A percentile compares a stretch with the other conserved stretches of the same genome.
Conservation (phyloP, 2,113 vertebrate species). For the Verasper variegatus region DNA sequence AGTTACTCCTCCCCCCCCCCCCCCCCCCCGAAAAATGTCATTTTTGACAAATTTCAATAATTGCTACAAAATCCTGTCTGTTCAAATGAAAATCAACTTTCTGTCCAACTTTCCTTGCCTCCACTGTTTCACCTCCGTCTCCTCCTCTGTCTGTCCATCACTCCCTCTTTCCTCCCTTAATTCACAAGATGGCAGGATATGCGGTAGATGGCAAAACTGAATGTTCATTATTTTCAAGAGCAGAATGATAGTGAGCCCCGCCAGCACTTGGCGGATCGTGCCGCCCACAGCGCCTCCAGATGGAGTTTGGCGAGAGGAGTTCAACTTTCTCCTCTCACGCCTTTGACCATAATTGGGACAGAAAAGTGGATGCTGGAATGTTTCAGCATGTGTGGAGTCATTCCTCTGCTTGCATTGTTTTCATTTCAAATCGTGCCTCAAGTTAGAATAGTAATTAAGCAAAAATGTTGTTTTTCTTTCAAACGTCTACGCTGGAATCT, state of each 20-base stretch:
- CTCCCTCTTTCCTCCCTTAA: constrained; percentile 19
- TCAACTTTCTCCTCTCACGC: constrained; percentile 17
- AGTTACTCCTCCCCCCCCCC: too few species aligned
- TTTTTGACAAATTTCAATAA: neutral
- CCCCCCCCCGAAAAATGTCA: too few species aligned
- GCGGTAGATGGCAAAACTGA: constrained; percentile 11
- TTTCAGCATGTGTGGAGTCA: constrained; percentile 25
- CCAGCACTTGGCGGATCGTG: constrained; percentile 46
- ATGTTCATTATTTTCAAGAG: constrained; percentile 58
- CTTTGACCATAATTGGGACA: constrained; percentile 14
- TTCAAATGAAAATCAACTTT: constrained; percentile 2
- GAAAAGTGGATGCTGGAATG: constrained; percentile 24
- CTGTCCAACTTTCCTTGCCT: neutral
- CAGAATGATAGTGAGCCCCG: constrained; percentile 39
- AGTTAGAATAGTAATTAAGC: constrained; percentile 52
- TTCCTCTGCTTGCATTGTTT: constrained; percentile 25
- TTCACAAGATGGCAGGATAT: constrained; percentile 21
- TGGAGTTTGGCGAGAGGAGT: constrained; percentile 32
- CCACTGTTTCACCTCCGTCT: neutral
- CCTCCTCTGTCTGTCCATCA: neutral
- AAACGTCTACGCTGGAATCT: constrained; percentile 1
- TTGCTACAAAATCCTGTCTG: neutral
- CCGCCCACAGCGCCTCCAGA: constrained; percentile 54
- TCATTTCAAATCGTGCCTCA: constrained; percentile 1
- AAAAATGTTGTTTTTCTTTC: constrained; percentile 13